These are phyloP conservation scores for Psittacula cyanocephala DNA, from an alignment of 2,113 vertebrate species.

Conservation along the genomic window DNA sequence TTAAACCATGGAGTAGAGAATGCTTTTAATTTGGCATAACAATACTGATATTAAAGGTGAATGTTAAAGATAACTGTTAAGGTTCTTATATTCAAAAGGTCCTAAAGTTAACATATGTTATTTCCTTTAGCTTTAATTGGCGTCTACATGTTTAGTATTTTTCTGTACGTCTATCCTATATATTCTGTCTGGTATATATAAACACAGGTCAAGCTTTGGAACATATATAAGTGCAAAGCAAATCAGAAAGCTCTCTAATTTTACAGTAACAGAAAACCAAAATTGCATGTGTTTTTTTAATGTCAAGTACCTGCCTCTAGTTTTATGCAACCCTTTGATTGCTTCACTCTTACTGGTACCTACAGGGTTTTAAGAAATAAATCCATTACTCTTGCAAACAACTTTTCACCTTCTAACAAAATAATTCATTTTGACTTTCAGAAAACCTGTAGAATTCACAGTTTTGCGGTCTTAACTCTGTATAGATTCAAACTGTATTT, in stretches of 20 bases:
- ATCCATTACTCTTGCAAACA: background rate
- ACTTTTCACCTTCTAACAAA: background rate
- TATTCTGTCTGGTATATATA: background rate
- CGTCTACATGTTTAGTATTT: background rate
- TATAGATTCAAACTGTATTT: background rate
- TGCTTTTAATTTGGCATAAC: background rate
- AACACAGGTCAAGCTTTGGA: background rate
- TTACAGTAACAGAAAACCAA: background rate
- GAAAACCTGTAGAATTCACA: background rate
- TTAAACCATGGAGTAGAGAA: background rate
- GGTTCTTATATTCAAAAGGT: background rate
- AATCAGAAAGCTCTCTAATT: background rate
- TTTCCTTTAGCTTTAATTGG: background rate
- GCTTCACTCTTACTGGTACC: background rate
- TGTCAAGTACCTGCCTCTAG: background rate
- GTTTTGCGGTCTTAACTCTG: background rate
- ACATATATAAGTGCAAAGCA: background rate
- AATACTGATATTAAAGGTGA: background rate
- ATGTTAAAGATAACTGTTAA: background rate
- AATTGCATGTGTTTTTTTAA: background rate
- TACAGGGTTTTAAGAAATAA: background rate
- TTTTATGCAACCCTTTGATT: background rate
- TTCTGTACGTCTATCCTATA: background rate
- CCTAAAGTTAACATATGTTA: background rate
- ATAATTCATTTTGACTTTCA: background rate